These are phyloP conservation scores for Athalia circularis DNA, from an alignment of 2,888 invertebrate species.

Conservation along the genomic window DNA sequence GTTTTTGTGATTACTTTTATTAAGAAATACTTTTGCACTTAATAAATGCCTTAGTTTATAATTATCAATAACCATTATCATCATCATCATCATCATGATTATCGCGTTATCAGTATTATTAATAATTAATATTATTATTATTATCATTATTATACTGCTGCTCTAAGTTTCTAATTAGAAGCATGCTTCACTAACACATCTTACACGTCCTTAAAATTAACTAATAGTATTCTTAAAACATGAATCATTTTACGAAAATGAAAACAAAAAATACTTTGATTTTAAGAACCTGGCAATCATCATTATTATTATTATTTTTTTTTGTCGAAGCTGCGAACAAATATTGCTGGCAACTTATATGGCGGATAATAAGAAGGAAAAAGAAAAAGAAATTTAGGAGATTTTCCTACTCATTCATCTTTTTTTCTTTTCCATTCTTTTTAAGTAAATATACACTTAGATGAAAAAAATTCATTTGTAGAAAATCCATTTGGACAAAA, in stretches of 20 bases:
- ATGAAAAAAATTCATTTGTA: not conserved
- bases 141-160: constrained; percentile 74
- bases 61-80: constrained; percentile 72
- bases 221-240: constrained; percentile 70
- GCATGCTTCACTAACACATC: constrained; percentile 74
- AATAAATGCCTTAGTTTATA: constrained; percentile 73
- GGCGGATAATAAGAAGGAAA: constrained; percentile 28
- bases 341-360: constrained; percentile 38
- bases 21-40: constrained; percentile 75
- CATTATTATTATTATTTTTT: not conserved
- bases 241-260: constrained; percentile 61
- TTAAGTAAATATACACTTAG: not conserved
- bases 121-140: constrained; percentile 67
- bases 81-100: constrained; percentile 74
- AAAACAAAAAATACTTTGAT: constrained; percentile 25
- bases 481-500: constrained; percentile 6
- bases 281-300: constrained; percentile 35
- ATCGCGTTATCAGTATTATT: constrained; percentile 68
- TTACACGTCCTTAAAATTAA: constrained; percentile 73
- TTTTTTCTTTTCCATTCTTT: not conserved
- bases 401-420: not conserved
- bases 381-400: not conserved
- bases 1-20: constrained; percentile 64
- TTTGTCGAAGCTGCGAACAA: constrained; percentile 12
- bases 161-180: constrained; percentile 72